Evolutionary conservation across 2,888 invertebrate genomes (phyloP), one percentile per base, ranked within the genome.

Genomic region (Papilio elwesi): DNA sequence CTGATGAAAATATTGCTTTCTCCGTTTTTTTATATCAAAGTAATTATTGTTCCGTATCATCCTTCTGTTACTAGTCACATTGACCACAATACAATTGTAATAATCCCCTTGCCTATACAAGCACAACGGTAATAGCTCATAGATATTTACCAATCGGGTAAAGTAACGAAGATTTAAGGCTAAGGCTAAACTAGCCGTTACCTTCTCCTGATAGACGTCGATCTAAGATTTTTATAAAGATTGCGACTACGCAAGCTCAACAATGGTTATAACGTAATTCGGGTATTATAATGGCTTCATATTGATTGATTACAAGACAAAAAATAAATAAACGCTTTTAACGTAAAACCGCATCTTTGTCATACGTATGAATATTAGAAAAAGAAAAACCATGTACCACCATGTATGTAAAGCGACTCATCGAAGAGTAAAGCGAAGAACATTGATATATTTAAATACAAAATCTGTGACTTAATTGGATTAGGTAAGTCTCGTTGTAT

Each of bases 211-310:
- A 10, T 8, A 57, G 59, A n/a, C 38, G 9, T 59, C 38, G 9
- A 9, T 11, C 38, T 38, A n/a, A 38, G 38, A 59, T 26, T 26
- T 59, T 59, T 12, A 55, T 55, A 59, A 38, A 59, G n/a, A n/a
- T 59, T 59, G 13, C 38, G 38, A 36, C 12, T 36, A 57, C 38
- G 38, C 38, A 38, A 59, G 16, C 52, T 55, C 26, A 55, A 10
- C 55, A 26, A 12, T 36, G 7, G 57, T 36, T 57, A 57, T 13
- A 7, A 36, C 36, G 36, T 36, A 36, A 57, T 57, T 26, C 57
- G 26, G 57, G n/a, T 57, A 57, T 57, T 38, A 36, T 59, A 13
- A 59, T 57, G 36, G 36, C 57, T 13, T 57, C 4, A 38, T 59
- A 36, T 59, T 38, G 38, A 38, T 8, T 26, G 26, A 26, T 26